These are phyloP conservation scores for Collichthys lucidus DNA, from an alignment of 2,113 vertebrate genomes.

Conservation along the genomic window DNA sequence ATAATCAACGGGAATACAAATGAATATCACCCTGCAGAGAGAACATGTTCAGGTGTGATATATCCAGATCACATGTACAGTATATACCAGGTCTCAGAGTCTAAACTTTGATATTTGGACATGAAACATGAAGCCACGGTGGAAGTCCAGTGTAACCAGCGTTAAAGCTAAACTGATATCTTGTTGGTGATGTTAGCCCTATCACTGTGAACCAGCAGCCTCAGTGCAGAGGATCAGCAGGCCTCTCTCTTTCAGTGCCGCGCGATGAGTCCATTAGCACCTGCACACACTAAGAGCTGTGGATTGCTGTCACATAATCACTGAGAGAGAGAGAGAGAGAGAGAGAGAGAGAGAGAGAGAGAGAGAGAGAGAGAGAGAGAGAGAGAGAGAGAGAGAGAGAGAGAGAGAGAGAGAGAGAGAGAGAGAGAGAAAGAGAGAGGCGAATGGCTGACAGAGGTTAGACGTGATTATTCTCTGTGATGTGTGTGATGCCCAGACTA, in stretches of 20 bases:
- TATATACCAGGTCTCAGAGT: neutral
- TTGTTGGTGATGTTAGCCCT: neutral
- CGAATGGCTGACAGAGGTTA: neutral
- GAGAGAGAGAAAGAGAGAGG: neutral
- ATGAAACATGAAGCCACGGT: neutral
- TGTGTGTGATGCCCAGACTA: neutral
- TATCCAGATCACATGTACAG: too few species aligned
- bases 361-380: neutral
- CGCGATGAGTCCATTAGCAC: conserved; percentile 32
- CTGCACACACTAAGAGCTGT: conserved; percentile 24
- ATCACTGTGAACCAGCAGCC: neutral
- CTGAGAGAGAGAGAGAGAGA: neutral
- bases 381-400: neutral
- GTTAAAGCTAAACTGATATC: neutral
- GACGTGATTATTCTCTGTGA: conserved; percentile 5
- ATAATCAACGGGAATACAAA: too few species aligned
- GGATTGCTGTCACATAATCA: conserved; percentile 17
- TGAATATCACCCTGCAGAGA: too few species aligned
- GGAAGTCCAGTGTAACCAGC: neutral
- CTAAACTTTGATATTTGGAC: neutral
- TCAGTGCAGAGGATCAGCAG: neutral
- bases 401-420: neutral
- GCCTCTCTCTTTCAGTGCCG: neutral
- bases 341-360: neutral
- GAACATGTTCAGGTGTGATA: too few species aligned